phyloP scores from a whole-genome alignment of 2,797 vertebrate species.

The Pseudochromis fuscus region DNA sequence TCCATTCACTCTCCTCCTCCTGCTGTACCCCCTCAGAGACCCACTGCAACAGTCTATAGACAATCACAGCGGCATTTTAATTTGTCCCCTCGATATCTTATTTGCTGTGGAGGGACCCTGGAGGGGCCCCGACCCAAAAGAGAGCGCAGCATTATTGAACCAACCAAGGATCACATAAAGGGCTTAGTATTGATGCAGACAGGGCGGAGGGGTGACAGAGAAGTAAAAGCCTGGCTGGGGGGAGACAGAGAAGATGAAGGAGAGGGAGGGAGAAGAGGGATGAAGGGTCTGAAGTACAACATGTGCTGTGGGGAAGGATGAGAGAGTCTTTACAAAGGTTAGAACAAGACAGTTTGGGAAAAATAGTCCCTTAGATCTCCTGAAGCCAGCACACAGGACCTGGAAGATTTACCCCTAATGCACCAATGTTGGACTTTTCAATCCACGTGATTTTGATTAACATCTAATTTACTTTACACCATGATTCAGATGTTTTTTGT shows the following conservation, averaged over 20 bases:
- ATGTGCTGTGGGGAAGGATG: constrained; percentile 22
- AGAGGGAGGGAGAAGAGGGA: neutral
- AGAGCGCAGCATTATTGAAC: constrained; percentile 61
- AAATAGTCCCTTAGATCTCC: neutral
- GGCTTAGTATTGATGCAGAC: constrained; percentile 66
- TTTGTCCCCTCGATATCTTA: constrained; percentile 70
- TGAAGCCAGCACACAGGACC: neutral
- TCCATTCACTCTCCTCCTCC: neutral
- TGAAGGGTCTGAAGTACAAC: constrained; percentile 15
- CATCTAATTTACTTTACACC: constrained; percentile 3
- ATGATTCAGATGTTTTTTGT: neutral
- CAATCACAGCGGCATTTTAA: constrained; percentile 64
- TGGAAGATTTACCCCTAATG: constrained; percentile 13
- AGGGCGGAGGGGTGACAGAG: constrained; percentile 26
- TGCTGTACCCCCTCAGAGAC: constrained; percentile 24
- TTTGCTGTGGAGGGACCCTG: constrained; percentile 59
- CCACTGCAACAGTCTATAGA: constrained; percentile 48
- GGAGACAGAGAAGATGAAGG: constrained; percentile 14
- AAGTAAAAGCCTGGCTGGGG: constrained; percentile 26
- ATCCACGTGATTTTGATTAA: too few relatives aligned
- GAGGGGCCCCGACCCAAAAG: constrained; percentile 39
- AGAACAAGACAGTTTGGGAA: neutral
- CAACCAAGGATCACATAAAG: constrained; percentile 61
- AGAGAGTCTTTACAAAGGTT: constrained; percentile 14
- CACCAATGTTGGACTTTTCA: too few relatives aligned